A percentile compares a stretch with the other conserved stretches of the same genome.
Conservation (phyloP, 64 coral and sea anemone genomes). For the Acropora tenuis region DNA sequence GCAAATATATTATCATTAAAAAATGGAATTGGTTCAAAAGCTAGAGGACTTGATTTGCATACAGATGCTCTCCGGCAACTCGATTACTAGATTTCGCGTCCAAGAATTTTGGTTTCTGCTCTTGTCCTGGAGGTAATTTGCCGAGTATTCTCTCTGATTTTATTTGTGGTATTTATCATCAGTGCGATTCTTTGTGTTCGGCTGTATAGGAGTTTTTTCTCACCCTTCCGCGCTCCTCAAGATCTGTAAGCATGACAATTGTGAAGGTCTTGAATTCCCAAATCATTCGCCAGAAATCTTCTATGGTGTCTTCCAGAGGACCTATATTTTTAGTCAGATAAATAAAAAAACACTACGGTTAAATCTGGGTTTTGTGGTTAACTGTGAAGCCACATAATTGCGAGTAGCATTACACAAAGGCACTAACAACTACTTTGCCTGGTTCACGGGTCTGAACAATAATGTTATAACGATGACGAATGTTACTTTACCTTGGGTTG, state of each 20-base stretch:
- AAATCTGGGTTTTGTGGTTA: neutral
- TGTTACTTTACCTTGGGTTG: conserved; percentile 85
- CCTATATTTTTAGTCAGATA: conserved; percentile 25
- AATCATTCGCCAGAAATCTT: conserved; percentile 98
- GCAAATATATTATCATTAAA: neutral
- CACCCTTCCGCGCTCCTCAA: conserved; percentile 91
- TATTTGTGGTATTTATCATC: too few species aligned
- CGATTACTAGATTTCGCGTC: too few species aligned
- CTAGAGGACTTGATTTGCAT: too few species aligned
- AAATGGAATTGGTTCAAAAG: too few species aligned
- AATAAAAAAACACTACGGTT: neutral
- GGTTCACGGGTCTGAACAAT: too few species aligned
- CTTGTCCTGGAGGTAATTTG: too few species aligned
- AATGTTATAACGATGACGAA: too few species aligned
- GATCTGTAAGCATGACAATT: conserved; percentile 97
- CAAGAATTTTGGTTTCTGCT: too few species aligned
- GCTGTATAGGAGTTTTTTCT: neutral
- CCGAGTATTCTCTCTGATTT: too few species aligned
- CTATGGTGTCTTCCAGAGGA: conserved; percentile 78
- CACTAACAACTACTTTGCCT: too few species aligned
- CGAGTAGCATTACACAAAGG: neutral
- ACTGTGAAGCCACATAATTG: neutral
- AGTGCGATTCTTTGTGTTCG: neutral
- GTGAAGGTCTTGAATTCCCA: conserved; percentile 93
- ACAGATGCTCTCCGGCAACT: too few species aligned